A percentile compares a stretch with the other conserved stretches of the same genome.
Conservation (phyloP, 2,888 invertebrate genomes). For the Rhagonycha lutea region DNA sequence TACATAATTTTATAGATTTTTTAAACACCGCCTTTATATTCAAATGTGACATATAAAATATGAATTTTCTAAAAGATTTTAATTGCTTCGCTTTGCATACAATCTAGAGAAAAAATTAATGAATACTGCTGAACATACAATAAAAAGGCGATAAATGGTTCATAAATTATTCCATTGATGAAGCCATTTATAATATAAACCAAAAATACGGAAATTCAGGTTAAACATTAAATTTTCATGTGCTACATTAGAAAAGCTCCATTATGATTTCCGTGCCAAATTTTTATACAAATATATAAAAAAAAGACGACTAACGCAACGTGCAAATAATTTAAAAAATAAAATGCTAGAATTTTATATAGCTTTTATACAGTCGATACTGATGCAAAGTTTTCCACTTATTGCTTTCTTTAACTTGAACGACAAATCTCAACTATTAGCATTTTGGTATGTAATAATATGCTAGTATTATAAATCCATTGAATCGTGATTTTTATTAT, state of each 20-base stretch:
- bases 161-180: neutral
- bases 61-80: neutral
- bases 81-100: neutral
- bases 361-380: neutral
- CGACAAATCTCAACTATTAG: too few species aligned
- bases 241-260: neutral
- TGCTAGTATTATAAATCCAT: too few species aligned
- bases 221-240: neutral
- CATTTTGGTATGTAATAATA: too few species aligned
- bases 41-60: neutral
- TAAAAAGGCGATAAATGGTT: neutral
- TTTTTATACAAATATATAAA: neutral
- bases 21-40: neutral
- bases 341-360: neutral
- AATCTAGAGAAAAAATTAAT: neutral
- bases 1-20: constrained; percentile 1
- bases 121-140: neutral
- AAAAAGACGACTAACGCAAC: neutral
- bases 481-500: too few species aligned
- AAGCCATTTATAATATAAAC: neutral
- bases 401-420: neutral
- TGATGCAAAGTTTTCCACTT: neutral
- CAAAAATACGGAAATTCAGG: neutral
- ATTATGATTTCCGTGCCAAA: neutral
- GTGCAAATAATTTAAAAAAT: neutral